Percentiles rank a stretch among this genome's conserved stretches.
phyloP scores from a whole-genome alignment of 2,888 invertebrate species.

The Cephus spinipes region DNA sequence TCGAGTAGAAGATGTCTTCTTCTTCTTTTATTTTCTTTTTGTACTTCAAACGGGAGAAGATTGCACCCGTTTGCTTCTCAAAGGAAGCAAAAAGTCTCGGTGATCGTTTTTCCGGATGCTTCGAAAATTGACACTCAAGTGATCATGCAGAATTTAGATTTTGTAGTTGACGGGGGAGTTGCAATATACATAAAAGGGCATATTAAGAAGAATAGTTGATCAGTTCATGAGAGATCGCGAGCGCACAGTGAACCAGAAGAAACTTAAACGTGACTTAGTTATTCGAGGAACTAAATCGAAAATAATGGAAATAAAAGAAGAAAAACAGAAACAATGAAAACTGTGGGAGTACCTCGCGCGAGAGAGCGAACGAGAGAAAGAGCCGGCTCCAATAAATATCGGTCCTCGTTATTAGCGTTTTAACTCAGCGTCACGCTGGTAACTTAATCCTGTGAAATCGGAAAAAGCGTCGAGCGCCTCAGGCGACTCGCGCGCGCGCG shows the following conservation, averaged over 20 bases:
- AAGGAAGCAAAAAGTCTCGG: no score
- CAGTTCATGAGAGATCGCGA: no score
- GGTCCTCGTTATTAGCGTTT: slow-evolving; percentile 63
- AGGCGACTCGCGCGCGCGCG: slow-evolving; percentile 12
- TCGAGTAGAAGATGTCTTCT: no score
- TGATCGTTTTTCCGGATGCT: no score
- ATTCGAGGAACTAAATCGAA: slow-evolving; percentile 56
- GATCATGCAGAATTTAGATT: not conserved
- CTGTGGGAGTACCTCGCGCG: slow-evolving; percentile 5
- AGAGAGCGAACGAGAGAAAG: not conserved
- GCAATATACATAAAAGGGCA: not conserved
- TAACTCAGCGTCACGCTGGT: slow-evolving; percentile 57
- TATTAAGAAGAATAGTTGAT: not conserved
- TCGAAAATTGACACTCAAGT: no score
- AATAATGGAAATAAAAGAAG: slow-evolving; percentile 61
- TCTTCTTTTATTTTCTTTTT: no score
- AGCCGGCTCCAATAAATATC: slow-evolving; percentile 62
- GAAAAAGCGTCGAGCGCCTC: slow-evolving; percentile 49
- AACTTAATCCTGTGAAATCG: slow-evolving; percentile 60
- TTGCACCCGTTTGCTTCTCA: no score
- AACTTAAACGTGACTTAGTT: slow-evolving; percentile 27
- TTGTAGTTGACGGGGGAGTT: not conserved
- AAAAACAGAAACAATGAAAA: slow-evolving; percentile 58
- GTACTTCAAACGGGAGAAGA: no score
- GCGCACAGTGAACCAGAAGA: no score